Conservation (phyloP, 2,113 vertebrate species). For the Mixornis gularis region DNA sequence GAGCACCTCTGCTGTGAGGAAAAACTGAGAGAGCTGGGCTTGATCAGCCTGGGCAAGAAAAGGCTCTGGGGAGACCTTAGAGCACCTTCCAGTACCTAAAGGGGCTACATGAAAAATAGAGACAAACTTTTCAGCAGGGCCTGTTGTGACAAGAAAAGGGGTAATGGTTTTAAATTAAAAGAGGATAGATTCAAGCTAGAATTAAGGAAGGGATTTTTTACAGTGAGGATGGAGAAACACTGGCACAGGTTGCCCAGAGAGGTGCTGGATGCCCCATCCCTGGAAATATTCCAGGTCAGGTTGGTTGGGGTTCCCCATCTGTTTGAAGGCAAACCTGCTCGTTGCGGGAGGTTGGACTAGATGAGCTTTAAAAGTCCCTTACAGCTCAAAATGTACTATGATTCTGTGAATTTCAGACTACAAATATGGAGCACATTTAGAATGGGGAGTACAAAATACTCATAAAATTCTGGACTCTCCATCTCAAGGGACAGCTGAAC, state of each 20-base stretch:
- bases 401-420: neutral
- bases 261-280: neutral
- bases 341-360: neutral
- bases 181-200: neutral
- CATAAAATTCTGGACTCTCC: neutral
- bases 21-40: neutral
- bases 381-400: neutral
- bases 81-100: neutral
- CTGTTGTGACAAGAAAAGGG: neutral
- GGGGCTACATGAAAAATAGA: neutral
- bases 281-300: neutral
- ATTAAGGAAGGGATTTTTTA: neutral
- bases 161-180: neutral
- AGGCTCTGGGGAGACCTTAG: neutral
- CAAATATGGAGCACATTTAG: neutral
- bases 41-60: neutral
- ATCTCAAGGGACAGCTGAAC: neutral
- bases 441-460: neutral
- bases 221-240: neutral
- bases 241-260: neutral
- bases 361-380: neutral
- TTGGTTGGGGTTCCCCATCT: neutral
- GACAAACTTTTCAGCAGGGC: neutral
- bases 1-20: neutral
- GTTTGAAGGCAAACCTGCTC: neutral